These are phyloP conservation scores for Papilio demoleus DNA, from an alignment of 2,888 invertebrate genomes.

Conservation along the genomic window DNA sequence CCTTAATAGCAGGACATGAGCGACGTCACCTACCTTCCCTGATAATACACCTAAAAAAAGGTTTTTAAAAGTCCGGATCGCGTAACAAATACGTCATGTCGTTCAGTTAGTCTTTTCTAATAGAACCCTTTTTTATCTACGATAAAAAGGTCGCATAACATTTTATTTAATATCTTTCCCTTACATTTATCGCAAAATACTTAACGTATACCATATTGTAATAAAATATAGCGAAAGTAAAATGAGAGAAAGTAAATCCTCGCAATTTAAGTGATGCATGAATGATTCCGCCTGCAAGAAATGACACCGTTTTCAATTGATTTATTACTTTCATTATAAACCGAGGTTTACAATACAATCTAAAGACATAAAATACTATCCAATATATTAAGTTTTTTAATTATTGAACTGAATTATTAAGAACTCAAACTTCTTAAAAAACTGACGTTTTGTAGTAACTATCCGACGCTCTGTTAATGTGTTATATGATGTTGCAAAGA, in stretches of 20 bases:
- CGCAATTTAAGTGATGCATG: not conserved
- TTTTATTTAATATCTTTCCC: slow-evolving; percentile 30
- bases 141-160: slow-evolving; percentile 23
- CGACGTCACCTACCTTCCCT: slow-evolving; percentile 16
- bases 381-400: too few species aligned
- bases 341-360: too few species aligned
- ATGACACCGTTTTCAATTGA: not conserved
- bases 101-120: slow-evolving; percentile 25
- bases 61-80: slow-evolving; percentile 28
- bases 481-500: too few species aligned
- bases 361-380: too few species aligned
- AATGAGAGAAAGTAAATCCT: slow-evolving; percentile 4
- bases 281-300: not conserved
- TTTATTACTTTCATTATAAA: not conserved
- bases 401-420: too few species aligned
- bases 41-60: slow-evolving; percentile 23
- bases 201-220: not conserved
- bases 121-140: slow-evolving; percentile 30
- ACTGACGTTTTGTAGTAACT: not conserved
- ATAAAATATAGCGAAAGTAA: slow-evolving; percentile 8
- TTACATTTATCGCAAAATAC: slow-evolving; percentile 17
- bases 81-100: slow-evolving; percentile 6
- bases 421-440: too few species aligned
- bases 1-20: slow-evolving; percentile 13
- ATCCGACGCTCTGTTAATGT: too few species aligned